Percentiles rank a stretch among this genome's conserved stretches.
These are phyloP conservation scores for Scomber japonicus DNA, from an alignment of 2,113 vertebrate species.

Conservation along the genomic window DNA sequence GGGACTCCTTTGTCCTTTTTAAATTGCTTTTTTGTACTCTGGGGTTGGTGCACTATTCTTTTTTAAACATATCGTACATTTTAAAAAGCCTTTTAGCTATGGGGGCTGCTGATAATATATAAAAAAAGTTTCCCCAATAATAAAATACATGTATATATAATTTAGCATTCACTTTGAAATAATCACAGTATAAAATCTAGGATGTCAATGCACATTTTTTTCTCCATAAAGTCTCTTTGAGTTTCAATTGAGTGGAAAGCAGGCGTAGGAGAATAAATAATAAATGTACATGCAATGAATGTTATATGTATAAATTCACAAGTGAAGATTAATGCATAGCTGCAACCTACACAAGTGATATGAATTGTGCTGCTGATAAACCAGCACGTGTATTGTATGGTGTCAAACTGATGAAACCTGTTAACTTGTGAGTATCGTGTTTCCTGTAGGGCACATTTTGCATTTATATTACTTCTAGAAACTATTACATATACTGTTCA, in stretches of 20 bases:
- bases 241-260: background rate
- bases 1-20: background rate
- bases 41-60: background rate
- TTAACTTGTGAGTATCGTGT: too few relatives aligned
- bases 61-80: background rate
- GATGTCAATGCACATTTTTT: background rate
- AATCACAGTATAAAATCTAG: background rate
- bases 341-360: background rate
- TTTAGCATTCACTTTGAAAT: conserved; percentile 19
- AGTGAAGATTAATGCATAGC: background rate
- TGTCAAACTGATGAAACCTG: background rate
- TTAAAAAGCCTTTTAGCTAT: background rate
- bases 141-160: background rate
- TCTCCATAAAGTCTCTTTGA: background rate
- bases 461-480: background rate
- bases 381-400: background rate
- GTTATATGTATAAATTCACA: background rate
- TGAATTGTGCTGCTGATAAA: background rate
- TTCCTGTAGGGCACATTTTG: background rate
- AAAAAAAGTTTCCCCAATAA: background rate
- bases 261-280: background rate
- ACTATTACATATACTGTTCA: background rate
- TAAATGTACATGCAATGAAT: background rate
- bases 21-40: conserved; percentile 11
- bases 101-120: background rate